Percentiles rank a stretch among this genome's conserved stretches.
Evolutionary conservation across 2,797 vertebrate species (phyloP).

Genomic region (Danio choprae): DNA sequence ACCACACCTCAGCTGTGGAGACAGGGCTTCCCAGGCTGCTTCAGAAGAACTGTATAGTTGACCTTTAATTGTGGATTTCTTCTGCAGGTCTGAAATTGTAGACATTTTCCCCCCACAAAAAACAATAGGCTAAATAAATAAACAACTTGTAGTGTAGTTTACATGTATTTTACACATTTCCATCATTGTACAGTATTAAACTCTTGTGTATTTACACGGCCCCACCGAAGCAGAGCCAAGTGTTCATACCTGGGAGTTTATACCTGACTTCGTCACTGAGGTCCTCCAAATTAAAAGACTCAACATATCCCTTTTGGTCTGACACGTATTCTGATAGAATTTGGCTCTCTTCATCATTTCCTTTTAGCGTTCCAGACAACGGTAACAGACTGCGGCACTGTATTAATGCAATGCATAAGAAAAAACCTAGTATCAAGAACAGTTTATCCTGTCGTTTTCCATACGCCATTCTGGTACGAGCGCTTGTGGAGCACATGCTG

Average conservation of each 20-base stretch:
- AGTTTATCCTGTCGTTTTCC: neutral
- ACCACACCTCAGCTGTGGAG: conserved; percentile 62
- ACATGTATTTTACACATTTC: too few species aligned
- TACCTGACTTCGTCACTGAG: neutral
- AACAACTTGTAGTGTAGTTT: too few species aligned
- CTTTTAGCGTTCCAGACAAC: neutral
- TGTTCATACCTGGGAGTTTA: neutral
- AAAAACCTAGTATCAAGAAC: neutral
- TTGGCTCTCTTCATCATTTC: neutral
- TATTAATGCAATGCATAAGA: neutral
- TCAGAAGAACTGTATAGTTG: conserved; percentile 26
- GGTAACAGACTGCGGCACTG: neutral
- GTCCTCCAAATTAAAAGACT: neutral
- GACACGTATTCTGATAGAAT: neutral
- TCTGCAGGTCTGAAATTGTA: neutral
- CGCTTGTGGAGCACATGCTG: neutral
- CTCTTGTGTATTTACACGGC: too few species aligned
- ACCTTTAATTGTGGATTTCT: neutral
- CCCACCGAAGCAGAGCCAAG: too few species aligned
- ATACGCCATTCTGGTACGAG: neutral
- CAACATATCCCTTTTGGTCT: neutral
- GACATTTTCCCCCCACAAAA: neutral
- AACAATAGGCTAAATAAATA: too few species aligned
- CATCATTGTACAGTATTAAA: too few species aligned
- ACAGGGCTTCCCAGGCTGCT: conserved; percentile 59